Conservation (phyloP, 2,888 invertebrate genomes). For the Drosophila koepferae region DNA sequence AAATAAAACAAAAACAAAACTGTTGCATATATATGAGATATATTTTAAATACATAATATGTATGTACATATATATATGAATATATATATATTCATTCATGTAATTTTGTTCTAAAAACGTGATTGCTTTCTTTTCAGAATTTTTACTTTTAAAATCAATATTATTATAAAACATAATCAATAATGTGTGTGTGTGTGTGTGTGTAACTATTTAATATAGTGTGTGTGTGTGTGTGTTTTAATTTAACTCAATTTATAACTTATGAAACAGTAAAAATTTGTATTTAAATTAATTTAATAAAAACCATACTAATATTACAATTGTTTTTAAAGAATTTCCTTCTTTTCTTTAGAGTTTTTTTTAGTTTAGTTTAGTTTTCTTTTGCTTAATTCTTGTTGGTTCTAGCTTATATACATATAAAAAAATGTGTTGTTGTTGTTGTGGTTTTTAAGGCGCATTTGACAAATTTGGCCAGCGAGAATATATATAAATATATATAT, state of each 20-base stretch:
- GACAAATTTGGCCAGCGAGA: constrained; percentile 54
- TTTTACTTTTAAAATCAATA: constrained; percentile 67
- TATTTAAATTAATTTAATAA: constrained; percentile 52
- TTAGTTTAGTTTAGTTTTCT: constrained; percentile 29
- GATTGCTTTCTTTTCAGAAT: constrained; percentile 63
- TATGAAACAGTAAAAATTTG: constrained; percentile 56
- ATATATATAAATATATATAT: constrained; percentile 9
- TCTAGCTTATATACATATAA: constrained; percentile 35
- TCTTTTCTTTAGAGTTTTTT: background rate
- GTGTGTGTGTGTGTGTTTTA: constrained; percentile 7
- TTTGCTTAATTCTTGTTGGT: constrained; percentile 18
- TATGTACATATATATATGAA: constrained; percentile 42
- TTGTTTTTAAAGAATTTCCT: constrained; percentile 11
- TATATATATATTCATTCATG: constrained; percentile 48
- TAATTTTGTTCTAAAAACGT: constrained; percentile 71
- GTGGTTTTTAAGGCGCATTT: constrained; percentile 36
- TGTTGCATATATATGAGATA: constrained; percentile 56
- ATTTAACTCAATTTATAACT: constrained; percentile 44
- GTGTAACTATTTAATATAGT: background rate
- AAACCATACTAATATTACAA: constrained; percentile 47
- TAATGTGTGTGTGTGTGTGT: constrained; percentile 23
- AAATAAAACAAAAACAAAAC: constrained; percentile 45
- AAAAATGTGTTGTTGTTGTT: constrained; percentile 19
- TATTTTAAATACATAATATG: constrained; percentile 53
- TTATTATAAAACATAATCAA: constrained; percentile 63